Conservation (phyloP, 2,113 vertebrate genomes). For the Trichechus manatus region DNA sequence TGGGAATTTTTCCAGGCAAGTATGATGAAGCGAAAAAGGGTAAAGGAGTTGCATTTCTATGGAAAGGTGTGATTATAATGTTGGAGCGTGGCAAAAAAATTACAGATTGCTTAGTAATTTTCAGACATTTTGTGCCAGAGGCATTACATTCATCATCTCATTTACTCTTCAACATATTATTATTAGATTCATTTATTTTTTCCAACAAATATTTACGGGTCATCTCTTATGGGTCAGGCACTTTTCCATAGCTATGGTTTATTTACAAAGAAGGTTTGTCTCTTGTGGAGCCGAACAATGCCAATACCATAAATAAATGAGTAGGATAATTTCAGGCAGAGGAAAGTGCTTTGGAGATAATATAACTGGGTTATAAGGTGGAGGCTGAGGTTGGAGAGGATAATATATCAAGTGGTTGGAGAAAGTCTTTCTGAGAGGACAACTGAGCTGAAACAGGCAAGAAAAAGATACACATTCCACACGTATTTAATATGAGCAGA, state of each 20-base stretch:
- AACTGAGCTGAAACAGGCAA: not conserved
- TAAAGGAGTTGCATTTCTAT: not conserved
- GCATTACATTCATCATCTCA: not conserved
- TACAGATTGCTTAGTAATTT: not conserved
- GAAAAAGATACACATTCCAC: not conserved
- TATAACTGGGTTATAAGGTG: not conserved
- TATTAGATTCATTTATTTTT: conserved; percentile 11
- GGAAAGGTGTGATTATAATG: not conserved
- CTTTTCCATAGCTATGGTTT: not conserved
- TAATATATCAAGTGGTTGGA: not conserved
- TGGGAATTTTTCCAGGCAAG: not conserved
- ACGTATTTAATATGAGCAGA: not conserved
- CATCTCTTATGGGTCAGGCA: not conserved
- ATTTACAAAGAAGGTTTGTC: not conserved
- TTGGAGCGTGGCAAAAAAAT: not conserved
- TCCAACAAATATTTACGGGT: not conserved
- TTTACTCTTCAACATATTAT: not conserved
- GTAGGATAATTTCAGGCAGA: not conserved
- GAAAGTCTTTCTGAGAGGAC: not conserved
- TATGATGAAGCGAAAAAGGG: not conserved
- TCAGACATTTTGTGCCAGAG: not conserved
- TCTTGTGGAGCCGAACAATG: not conserved
- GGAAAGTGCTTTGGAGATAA: not conserved
- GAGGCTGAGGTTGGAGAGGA: not conserved
- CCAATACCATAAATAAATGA: not conserved